Evolutionary conservation across 1,140 invertebrate genomes (phyloP), one percentile per base, ranked within the genome.

Genomic region (Kradibia gibbosae): DNA sequence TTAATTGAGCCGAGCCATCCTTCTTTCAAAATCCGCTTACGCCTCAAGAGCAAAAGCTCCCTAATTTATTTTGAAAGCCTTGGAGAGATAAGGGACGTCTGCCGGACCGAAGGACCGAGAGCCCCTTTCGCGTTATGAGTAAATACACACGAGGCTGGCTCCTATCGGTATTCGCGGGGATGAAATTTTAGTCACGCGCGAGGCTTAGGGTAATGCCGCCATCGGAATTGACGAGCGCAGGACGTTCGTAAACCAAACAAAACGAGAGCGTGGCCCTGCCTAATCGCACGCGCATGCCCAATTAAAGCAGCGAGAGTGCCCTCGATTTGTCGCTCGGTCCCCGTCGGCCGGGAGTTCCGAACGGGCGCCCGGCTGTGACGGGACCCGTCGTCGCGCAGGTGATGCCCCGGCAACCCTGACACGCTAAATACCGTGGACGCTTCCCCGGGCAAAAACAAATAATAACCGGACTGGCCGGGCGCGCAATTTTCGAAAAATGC

Each of bases 401-500:
- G 86, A 85, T 86, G 86, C 88, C n/a, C 55, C 78, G 7, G 78
- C 55, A 67, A n/a, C 86, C 84, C 84, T 86, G 89, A 86, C 86
- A 83, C 85, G 85, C 88, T 88, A 90, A 89, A 84, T 86, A 87
- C 87, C 85, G 84, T 86, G 86, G n/a, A 86, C 85, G 85, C 82
- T n/a, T 87, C 86, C 82, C 83, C 85, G 82, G 86, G 86, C 87
- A 90, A 91, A 88, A 91, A 89, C 90, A 91, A 90, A 91, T 90
- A 89, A 90, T 88, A 86, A 90, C 85, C 87, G 71, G 36, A 22
- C 60, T 34, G 62, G 34, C 39, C 62, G 62, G 15, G 62, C 62
- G 62, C 85, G 89, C 87, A 90, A 90, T 91, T 91, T 83, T 91
- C 86, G 86, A 90, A 89, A 53, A 91, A 91, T 88, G 89, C 86